Evolutionary conservation across 2,797 vertebrate species (phyloP), one percentile per base, ranked within the genome.

Genomic region (Muraenolepis orangiensis): DNA sequence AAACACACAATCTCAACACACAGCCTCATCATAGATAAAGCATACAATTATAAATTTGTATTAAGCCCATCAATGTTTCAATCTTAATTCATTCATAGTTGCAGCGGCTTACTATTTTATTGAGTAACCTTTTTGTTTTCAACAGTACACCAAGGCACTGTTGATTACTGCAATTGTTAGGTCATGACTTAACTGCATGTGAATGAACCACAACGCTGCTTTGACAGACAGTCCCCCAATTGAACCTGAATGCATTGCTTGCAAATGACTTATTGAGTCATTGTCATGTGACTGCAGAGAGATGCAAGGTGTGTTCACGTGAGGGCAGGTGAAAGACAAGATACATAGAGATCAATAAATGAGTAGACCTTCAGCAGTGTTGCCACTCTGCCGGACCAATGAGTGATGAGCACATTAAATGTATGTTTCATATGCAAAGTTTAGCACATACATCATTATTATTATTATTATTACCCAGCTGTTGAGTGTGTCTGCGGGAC

Each of bases 391-490:
- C 18, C 46, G 46, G n/a, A n/a, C 46, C 46, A 6, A 20, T 57
- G 18, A 57, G 20, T 1, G 5, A 57, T 7, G 4, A 20, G 20
- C 20, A 14, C 8, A 57, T n/a, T 8, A 4, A 57, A n/a, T n/a
- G n/a, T n/a, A n/a, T n/a, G 46, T 57, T 46, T 46, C 42, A 57
- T n/a, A 57, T 20, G 46, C 20, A 57, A 57, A n/a, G 13, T n/a
- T 18, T 68, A 31, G 29, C 30, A 68, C 28, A 32, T 20, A 69
- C 67, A 69, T 69, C 10, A n/a, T 34, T 69, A n/a, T n/a, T n/a
- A n/a, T n/a, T n/a, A n/a, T n/a, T n/a, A n/a, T n/a, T n/a, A 69
- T n/a, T 34, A 20, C 34, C 18, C 31, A 31, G 81, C 78, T 51
- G 28, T 64, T 30, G 38, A 14, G 29, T n/a, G 29, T 34, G 30